Percentiles rank a stretch among this genome's conserved stretches.
Evolutionary conservation across 2,888 invertebrate genomes (phyloP).

Genomic region (Frankliniella intonsa): DNA sequence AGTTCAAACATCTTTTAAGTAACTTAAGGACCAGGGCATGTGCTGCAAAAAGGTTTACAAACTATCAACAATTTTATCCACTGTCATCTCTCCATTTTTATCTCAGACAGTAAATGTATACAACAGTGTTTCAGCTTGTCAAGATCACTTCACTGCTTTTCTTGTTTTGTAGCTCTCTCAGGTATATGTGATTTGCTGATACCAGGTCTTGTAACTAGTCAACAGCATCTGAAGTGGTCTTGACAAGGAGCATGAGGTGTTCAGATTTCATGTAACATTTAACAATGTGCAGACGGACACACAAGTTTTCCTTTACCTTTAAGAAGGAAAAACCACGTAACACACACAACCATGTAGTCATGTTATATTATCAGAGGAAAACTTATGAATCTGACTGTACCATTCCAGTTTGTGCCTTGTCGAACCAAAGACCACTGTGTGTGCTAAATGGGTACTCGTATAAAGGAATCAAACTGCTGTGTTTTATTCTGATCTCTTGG

Average conservation of each 20-base stretch:
- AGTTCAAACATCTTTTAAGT: slow-evolving; percentile 2
- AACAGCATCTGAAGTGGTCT: not conserved
- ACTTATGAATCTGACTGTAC: slow-evolving; percentile 25
- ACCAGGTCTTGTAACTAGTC: too few relatives aligned
- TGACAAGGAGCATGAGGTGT: not conserved
- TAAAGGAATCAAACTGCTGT: not conserved
- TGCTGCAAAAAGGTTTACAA: not conserved
- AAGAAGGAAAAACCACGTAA: not conserved
- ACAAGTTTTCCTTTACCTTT: slow-evolving; percentile 9
- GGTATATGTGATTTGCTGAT: too few relatives aligned
- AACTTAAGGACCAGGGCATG: slow-evolving; percentile 1
- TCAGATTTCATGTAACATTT: not conserved
- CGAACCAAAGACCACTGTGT: not conserved
- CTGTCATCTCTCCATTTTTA: slow-evolving; percentile 10
- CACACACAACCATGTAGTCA: slow-evolving; percentile 13
- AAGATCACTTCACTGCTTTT: not conserved
- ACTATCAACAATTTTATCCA: not conserved
- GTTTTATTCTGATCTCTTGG: not conserved
- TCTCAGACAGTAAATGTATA: slow-evolving; percentile 1
- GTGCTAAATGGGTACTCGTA: not conserved
- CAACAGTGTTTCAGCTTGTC: slow-evolving; percentile 6
- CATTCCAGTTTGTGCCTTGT: not conserved
- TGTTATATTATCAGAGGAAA: not conserved
- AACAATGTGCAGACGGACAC: slow-evolving; percentile 13
- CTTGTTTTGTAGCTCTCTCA: too few relatives aligned